Conservation (phyloP, 2,888 invertebrate genomes). For the Trachelus stipa region DNA sequence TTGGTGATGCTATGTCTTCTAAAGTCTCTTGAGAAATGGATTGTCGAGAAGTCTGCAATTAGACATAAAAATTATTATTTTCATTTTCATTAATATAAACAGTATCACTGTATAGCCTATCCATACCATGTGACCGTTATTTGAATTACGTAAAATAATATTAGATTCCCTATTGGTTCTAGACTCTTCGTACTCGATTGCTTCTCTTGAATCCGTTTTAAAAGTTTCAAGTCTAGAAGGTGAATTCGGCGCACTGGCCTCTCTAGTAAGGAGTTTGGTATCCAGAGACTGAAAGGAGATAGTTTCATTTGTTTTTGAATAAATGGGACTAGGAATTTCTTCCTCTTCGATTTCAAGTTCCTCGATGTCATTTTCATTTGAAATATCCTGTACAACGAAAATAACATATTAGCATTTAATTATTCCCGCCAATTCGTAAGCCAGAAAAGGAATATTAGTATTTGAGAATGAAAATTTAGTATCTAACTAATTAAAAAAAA, state of each 20-base stretch:
- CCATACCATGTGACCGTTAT: background rate
- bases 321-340: background rate
- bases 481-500: background rate
- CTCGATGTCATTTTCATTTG: background rate
- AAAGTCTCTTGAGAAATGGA: background rate
- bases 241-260: background rate
- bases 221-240: background rate
- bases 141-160: background rate
- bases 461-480: background rate
- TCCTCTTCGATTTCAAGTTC: background rate
- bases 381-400: background rate
- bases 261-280: background rate
- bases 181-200: constrained; percentile 25
- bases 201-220: constrained; percentile 43
- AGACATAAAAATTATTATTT: background rate
- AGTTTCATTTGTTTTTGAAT: background rate
- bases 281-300: background rate
- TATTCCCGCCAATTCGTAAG: background rate
- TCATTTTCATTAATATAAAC: background rate
- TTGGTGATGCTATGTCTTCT: background rate
- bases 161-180: constrained; percentile 18
- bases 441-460: background rate
- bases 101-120: background rate
- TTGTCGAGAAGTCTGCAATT: background rate
- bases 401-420: background rate